Conservation (phyloP, 2,888 invertebrate species). For the Noctua janthe region DNA sequence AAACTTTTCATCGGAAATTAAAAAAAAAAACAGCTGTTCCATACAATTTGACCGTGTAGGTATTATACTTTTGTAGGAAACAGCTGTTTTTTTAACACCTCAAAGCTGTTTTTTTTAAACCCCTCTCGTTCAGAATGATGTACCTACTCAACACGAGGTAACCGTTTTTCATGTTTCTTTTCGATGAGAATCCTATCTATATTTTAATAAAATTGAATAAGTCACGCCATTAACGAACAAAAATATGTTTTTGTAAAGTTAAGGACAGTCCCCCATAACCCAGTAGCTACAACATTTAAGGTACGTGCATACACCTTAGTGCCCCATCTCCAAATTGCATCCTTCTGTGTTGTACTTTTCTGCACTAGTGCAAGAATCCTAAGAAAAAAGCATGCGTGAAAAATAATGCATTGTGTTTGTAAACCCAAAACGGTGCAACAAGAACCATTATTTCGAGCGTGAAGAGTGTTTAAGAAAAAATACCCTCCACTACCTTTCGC, state of each 20-base stretch:
- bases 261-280: slow-evolving; percentile 12
- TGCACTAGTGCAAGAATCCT: neutral
- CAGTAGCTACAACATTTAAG: slow-evolving; percentile 12
- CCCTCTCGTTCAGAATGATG: too few species aligned
- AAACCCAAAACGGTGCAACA: neutral
- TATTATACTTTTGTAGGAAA: too few species aligned
- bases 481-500: neutral
- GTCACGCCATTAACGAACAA: neutral
- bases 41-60: too few species aligned
- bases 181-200: neutral
- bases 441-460: neutral
- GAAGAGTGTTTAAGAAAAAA: neutral
- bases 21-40: too few species aligned
- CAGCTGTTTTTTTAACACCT: too few species aligned
- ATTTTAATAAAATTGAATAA: neutral
- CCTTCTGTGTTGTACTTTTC: neutral
- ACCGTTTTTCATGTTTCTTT: neutral
- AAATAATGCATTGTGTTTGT: neutral
- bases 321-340: neutral
- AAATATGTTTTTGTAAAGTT: slow-evolving; percentile 11
- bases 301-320: slow-evolving; percentile 6
- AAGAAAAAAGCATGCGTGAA: neutral
- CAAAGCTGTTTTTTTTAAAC: too few species aligned
- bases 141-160: too few species aligned
- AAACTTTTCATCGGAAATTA: too few species aligned